Evolutionary conservation across 2,888 invertebrate species (phyloP).

Genomic region (Lasioglossum lativentre): DNA sequence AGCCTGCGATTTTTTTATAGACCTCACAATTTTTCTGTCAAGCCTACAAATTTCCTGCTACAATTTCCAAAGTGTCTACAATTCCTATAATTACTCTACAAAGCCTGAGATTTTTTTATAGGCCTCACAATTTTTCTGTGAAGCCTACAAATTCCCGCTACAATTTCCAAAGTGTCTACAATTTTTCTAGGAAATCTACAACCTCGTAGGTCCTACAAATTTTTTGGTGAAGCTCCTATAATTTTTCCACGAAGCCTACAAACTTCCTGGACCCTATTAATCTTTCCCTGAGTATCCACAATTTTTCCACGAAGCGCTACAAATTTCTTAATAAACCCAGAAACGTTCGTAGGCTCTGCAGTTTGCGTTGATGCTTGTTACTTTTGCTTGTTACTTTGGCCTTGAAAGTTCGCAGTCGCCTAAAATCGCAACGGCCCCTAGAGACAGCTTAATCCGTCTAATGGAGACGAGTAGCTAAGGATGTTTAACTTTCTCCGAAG

Average conservation of each 20-base stretch:
- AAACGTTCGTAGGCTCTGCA: background rate
- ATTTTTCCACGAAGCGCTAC: background rate
- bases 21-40: background rate
- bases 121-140: background rate
- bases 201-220: background rate
- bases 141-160: too few relatives aligned
- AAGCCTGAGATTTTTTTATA: background rate
- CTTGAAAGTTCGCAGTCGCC: background rate
- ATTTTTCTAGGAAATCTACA: background rate
- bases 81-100: background rate
- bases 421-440: background rate
- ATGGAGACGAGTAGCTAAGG: background rate
- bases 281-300: too few relatives aligned
- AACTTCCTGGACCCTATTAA: background rate
- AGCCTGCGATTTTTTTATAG: background rate
- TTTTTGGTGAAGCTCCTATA: background rate
- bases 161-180: too few relatives aligned
- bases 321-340: background rate
- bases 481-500: background rate
- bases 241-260: background rate
- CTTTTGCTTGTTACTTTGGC: background rate
- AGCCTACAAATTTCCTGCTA: too few relatives aligned
- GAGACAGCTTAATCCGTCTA: background rate
- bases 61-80: too few relatives aligned
- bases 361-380: background rate